Percentiles rank a stretch among this genome's conserved stretches.
These are phyloP conservation scores for Zonotrichia leucophrys DNA, from an alignment of 2,113 vertebrate species.

Conservation along the genomic window DNA sequence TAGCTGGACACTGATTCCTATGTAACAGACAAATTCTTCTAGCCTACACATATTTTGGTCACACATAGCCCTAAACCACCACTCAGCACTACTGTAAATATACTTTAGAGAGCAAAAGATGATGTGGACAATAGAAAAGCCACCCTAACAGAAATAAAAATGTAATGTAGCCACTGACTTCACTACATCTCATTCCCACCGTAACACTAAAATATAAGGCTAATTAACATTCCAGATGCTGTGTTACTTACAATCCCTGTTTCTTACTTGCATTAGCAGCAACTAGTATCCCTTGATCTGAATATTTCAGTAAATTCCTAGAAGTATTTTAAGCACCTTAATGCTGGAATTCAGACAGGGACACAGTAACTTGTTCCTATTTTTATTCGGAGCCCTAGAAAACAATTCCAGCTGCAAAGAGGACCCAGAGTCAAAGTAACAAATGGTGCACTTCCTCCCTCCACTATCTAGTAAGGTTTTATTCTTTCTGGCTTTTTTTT, in stretches of 20 bases:
- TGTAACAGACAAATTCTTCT: constrained; percentile 3
- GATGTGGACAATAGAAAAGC: constrained; percentile 16
- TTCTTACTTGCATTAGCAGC: constrained; percentile 14
- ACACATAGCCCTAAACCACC: constrained; percentile 11
- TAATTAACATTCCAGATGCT: constrained; percentile 13
- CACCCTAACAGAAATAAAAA: constrained; percentile 27
- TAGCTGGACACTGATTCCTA: not conserved
- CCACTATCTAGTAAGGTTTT: not conserved
- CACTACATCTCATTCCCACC: not conserved
- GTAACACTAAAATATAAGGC: not conserved
- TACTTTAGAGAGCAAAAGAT: constrained; percentile 12
- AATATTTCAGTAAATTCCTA: not conserved
- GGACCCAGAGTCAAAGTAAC: not conserved
- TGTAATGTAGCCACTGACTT: not conserved
- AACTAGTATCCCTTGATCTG: not conserved
- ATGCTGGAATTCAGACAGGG: not conserved
- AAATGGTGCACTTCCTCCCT: not conserved
- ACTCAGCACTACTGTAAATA: constrained; percentile 44
- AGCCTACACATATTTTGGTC: constrained; percentile 37
- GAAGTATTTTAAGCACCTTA: constrained; percentile 2
- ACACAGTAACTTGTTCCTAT: not conserved
- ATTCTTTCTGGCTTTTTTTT: not conserved
- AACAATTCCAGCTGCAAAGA: not conserved
- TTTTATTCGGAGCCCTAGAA: not conserved
- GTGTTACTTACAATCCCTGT: not conserved